phyloP scores from a whole-genome alignment of 2,797 vertebrate species.

The Amblyraja radiata region DNA sequence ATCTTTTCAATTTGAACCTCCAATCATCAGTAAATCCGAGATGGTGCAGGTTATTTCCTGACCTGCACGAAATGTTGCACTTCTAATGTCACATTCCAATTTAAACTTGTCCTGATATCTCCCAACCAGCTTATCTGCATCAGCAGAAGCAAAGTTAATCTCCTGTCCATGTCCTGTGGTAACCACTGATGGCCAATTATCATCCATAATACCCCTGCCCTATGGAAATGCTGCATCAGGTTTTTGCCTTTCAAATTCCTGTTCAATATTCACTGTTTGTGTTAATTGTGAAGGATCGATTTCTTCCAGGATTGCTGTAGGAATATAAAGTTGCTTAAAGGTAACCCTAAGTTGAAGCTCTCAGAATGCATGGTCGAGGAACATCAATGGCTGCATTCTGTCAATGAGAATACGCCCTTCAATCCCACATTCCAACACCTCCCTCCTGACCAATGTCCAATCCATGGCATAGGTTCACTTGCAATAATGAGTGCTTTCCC shows the following conservation, averaged over 20 bases:
- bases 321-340: not conserved
- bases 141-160: not conserved
- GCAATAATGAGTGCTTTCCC: not conserved
- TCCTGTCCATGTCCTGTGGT: not conserved
- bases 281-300: not conserved
- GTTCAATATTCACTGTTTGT: not conserved
- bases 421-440: not conserved
- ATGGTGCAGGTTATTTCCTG: not conserved
- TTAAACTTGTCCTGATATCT: not conserved
- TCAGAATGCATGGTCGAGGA: no score
- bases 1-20: not conserved
- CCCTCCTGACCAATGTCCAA: not conserved
- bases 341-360: not conserved
- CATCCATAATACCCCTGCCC: not conserved
- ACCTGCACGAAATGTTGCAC: not conserved
- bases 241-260: not conserved
- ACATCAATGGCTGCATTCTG: not conserved
- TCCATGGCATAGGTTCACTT: not conserved
- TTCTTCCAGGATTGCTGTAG: not conserved
- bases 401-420: not conserved
- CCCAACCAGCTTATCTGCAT: not conserved
- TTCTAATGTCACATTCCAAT: not conserved
- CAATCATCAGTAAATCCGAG: not conserved
- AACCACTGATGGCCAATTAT: not conserved
- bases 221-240: no score